phyloP scores from a whole-genome alignment of 2,113 vertebrate species.

The Daboia siamensis region DNA sequence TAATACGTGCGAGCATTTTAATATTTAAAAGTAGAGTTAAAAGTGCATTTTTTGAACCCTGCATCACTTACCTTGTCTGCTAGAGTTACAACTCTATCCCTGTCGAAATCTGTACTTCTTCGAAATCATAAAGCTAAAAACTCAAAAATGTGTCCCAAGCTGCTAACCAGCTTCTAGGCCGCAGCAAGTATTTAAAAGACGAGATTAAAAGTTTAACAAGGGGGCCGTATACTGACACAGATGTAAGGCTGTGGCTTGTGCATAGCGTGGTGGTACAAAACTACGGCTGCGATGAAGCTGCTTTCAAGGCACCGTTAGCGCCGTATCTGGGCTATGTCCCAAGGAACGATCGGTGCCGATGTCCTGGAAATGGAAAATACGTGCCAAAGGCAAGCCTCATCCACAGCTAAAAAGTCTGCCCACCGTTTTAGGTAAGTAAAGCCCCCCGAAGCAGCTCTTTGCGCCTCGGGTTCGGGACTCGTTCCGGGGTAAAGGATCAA shows the following conservation, averaged over 20 bases:
- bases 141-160: background rate
- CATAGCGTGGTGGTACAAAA: background rate
- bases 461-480: background rate
- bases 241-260: background rate
- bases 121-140: background rate
- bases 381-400: background rate
- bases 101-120: background rate
- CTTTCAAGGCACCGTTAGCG: background rate
- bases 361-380: background rate
- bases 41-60: slow-evolving; percentile 5
- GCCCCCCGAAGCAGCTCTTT: background rate
- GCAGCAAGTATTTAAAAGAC: background rate
- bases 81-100: background rate
- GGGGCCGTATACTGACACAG: background rate
- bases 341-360: background rate
- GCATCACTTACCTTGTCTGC: slow-evolving; percentile 30
- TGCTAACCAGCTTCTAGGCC: background rate
- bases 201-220: background rate
- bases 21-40: background rate
- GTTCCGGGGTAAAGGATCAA: slow-evolving; percentile 12
- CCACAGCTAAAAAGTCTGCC: background rate
- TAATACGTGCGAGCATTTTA: background rate
- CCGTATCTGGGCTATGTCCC: background rate
- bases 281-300: background rate
- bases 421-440: background rate